phyloP scores from a whole-genome alignment of 2,113 vertebrate species.

The Motacilla alba region DNA sequence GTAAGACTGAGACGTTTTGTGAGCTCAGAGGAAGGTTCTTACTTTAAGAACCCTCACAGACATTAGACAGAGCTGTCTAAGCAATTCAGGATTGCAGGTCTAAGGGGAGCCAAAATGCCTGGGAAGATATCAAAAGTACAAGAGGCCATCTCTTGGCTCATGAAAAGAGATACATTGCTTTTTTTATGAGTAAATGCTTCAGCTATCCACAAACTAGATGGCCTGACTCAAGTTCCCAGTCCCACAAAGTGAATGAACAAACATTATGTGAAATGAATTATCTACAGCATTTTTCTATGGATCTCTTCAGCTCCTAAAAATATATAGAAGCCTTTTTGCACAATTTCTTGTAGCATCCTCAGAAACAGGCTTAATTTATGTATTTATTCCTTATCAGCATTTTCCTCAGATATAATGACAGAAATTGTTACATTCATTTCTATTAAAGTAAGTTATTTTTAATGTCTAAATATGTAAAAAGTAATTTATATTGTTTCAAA shows the following conservation, averaged over 20 bases:
- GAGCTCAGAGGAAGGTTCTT: background rate
- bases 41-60: background rate
- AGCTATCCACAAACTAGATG: background rate
- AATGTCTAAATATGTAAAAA: background rate
- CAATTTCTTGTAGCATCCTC: background rate
- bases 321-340: background rate
- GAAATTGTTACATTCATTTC: background rate
- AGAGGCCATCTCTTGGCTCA: background rate
- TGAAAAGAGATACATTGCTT: background rate
- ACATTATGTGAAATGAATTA: background rate
- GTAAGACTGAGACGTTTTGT: background rate
- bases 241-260: background rate
- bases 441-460: background rate
- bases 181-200: background rate
- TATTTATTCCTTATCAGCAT: background rate
- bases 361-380: background rate
- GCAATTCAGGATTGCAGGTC: background rate
- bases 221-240: background rate
- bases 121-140: background rate
- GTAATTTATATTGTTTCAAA: background rate
- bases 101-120: background rate
- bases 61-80: background rate
- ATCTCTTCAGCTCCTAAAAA: background rate
- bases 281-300: background rate
- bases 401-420: background rate